Conservation (phyloP, 2,113 vertebrate genomes). For the Tapirus terrestris region DNA sequence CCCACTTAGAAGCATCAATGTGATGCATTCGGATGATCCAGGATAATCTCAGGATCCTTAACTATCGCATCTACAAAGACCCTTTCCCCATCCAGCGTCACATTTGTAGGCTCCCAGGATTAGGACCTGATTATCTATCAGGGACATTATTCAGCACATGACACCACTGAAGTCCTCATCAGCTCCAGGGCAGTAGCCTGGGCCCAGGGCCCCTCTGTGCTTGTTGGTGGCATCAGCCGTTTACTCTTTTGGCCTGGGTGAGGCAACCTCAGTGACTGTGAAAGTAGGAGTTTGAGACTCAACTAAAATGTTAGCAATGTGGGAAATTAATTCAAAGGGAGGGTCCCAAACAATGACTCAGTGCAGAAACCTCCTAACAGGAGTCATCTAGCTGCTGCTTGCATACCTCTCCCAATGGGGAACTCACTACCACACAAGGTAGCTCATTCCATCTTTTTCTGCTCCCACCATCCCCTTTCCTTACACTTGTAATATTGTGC, state of each 20-base stretch:
- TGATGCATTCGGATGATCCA: not conserved
- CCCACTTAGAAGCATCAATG: rapidly evolving
- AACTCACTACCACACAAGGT: not conserved
- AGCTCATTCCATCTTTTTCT: rapidly evolving
- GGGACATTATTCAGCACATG: no score
- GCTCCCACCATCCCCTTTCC: not conserved
- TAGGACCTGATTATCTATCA: not conserved
- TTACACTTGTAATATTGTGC: no score
- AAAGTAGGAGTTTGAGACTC: not conserved
- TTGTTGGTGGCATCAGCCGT: rapidly evolving
- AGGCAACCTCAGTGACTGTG: not conserved
- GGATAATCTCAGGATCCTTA: not conserved
- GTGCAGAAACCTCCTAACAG: not conserved
- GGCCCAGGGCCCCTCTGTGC: not conserved
- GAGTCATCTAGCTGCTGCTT: not conserved
- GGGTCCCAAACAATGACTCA: not conserved
- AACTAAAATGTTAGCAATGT: not conserved
- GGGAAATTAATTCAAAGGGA: not conserved
- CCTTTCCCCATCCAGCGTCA: not conserved
- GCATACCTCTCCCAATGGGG: not conserved
- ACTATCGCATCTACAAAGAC: not conserved
- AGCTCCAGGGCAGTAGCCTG: not conserved
- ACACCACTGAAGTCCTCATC: not conserved
- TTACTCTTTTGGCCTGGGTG: not conserved
- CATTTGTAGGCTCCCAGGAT: no score